These are phyloP conservation scores for Hystrix cristata DNA, from an alignment of 2,113 vertebrate genomes.

Conservation along the genomic window DNA sequence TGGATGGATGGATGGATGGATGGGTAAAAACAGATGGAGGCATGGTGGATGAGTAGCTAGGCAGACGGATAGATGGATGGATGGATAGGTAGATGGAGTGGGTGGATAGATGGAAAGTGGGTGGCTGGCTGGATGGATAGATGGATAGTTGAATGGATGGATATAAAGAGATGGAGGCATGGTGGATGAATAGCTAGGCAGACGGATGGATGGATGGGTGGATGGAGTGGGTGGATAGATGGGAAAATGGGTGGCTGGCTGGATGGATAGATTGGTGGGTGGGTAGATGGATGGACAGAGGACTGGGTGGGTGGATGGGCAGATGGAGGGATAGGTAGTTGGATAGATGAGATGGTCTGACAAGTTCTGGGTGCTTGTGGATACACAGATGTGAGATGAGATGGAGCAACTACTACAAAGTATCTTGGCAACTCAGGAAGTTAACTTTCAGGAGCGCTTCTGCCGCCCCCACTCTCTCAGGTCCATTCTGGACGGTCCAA, in stretches of 20 bases:
- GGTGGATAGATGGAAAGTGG: background rate
- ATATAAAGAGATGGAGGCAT: background rate
- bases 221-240: background rate
- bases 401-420: background rate
- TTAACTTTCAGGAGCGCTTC: background rate
- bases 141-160: background rate
- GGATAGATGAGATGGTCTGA: background rate
- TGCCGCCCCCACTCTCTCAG: background rate
- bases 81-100: no score
- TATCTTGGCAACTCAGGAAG: background rate
- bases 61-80: background rate
- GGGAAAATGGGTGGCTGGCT: accelerated
- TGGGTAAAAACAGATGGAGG: background rate
- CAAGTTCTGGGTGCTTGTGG: background rate
- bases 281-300: background rate
- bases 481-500: background rate
- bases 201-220: accelerated
- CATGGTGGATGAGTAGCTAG: background rate
- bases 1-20: accelerated
- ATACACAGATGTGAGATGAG: background rate
- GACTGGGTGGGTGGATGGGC: no score
- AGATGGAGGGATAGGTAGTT: background rate
- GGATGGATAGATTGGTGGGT: background rate
- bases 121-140: background rate
- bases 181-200: accelerated